phyloP scores from a whole-genome alignment of 2,888 invertebrate species.

The Xylocampa areola region DNA sequence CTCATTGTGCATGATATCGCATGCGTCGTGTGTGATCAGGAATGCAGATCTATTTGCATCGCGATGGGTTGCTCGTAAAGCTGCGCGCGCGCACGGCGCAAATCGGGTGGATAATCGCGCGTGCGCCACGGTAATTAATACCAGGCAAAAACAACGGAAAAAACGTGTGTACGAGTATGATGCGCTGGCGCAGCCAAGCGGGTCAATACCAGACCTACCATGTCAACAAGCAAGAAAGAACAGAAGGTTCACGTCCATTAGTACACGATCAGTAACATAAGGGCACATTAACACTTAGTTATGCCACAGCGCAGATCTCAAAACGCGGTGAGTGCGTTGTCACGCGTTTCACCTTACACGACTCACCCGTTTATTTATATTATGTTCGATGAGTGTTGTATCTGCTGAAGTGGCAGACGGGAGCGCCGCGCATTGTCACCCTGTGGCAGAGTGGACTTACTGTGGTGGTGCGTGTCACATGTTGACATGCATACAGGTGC shows the following conservation, averaged over 20 bases:
- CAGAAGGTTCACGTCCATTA: conserved; percentile 27
- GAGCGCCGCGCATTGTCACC: no score
- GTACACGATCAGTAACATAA: neutral
- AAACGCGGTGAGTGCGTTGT: no score
- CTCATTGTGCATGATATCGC: conserved; percentile 2
- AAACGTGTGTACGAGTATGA: conserved; percentile 32
- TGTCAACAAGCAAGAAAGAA: neutral
- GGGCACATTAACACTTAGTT: neutral
- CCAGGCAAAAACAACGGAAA: conserved; percentile 44
- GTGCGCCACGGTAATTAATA: conserved; percentile 55
- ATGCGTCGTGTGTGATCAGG: conserved; percentile 35
- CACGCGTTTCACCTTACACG: no score
- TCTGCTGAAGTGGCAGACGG: no score
- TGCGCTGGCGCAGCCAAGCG: conserved; percentile 35
- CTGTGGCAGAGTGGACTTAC: no score
- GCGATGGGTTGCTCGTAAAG: conserved; percentile 21
- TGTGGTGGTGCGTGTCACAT: no score
- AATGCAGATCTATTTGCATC: conserved; percentile 51
- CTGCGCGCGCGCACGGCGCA: conserved; percentile 23
- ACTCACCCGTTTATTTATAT: no score
- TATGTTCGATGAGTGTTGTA: no score
- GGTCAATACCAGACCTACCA: neutral
- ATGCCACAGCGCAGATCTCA: no score
- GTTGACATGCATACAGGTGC: no score
- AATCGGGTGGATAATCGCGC: conserved; percentile 54